phyloP scores from a whole-genome alignment of 2,797 vertebrate genomes.

The Erpetoichthys calabaricus region DNA sequence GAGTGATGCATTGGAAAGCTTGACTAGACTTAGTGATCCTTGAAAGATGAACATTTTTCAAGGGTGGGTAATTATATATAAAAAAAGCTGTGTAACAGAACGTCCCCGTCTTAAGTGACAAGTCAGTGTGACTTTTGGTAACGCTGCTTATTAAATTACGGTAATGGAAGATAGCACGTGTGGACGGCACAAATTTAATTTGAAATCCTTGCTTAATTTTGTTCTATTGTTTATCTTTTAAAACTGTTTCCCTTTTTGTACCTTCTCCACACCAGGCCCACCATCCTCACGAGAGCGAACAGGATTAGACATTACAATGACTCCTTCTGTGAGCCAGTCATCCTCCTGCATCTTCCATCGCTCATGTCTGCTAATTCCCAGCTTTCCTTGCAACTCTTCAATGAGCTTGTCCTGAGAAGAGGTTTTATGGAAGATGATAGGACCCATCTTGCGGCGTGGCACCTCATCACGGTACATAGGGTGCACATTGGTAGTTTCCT shows the following conservation, averaged over 20 bases:
- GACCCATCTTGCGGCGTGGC: constrained; percentile 71
- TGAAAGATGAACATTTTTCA: too few relatives aligned
- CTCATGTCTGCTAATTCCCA: constrained; percentile 64
- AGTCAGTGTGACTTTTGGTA: too few relatives aligned
- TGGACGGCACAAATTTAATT: too few relatives aligned
- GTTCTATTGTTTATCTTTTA: too few relatives aligned
- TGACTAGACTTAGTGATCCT: too few relatives aligned
- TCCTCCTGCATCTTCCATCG: constrained; percentile 47
- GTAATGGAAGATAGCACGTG: too few relatives aligned
- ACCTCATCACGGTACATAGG: constrained; percentile 81
- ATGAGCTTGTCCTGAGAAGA: constrained; percentile 76
- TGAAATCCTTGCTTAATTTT: too few relatives aligned
- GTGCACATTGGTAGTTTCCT: constrained; percentile 77
- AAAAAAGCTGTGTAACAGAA: too few relatives aligned
- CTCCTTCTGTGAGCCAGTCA: constrained; percentile 80
- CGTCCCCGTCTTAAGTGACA: too few relatives aligned
- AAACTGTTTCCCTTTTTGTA: constrained; percentile 34
- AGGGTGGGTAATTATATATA: too few relatives aligned
- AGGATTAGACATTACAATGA: constrained; percentile 72
- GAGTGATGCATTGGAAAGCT: too few relatives aligned
- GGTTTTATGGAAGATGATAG: constrained; percentile 75
- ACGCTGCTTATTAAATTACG: too few relatives aligned
- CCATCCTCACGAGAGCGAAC: constrained; percentile 49
- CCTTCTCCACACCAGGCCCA: constrained; percentile 76
- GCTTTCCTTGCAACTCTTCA: constrained; percentile 78